Evolutionary conservation across 2,113 vertebrate species (phyloP), one percentile per base, ranked within the genome.

Genomic region (Nansenia antarctica): DNA sequence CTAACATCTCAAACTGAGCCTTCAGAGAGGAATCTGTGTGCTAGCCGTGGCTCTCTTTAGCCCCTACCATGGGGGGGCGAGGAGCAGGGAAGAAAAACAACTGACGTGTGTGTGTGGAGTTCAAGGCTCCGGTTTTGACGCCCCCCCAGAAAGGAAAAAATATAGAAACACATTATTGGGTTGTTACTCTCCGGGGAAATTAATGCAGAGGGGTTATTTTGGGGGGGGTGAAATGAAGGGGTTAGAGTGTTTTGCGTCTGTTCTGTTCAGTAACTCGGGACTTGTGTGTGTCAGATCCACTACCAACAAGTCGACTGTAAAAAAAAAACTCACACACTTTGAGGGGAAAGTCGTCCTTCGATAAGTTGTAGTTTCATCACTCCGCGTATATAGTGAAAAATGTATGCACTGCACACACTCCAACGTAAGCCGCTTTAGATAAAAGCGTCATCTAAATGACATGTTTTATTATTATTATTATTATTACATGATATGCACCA

Each of bases 1-100:
- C 85, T 84, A 86, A 85, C 84, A 84, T 86, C 85, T 87, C 83
- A 84, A 74, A 73, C 86, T 86, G 82, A 87, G 88, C 87, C 77
- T 80, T 75, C 70, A 15, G 54, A 84, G 74, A 69, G 75, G 85
- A 86, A 88, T 89, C 83, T 89, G 85, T 78, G 82, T 82, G 83
- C 85, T 83, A 87, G 89, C 85, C 83, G 78, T 85, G 86, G 76
- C 84, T 83, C 87, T 73, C 79, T 86, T 83, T 67, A 87, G 86
- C 83, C 83, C 62, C 59, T 66, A 87, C 86, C 79, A 82, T 73
- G 80, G 77, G 78, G 76, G 74, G 78, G 82, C 82, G 55, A 54
- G 55, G 81, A 72, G 14, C 6, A 8, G 45, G 39, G 18, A 5
- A 42, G 18, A 15, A 69, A 68, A 47, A 81, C 79, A 85, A 70